Evolutionary conservation across 1,140 invertebrate species (phyloP), one percentile per base, ranked within the genome.

Genomic region (Bactericera cockerelli): DNA sequence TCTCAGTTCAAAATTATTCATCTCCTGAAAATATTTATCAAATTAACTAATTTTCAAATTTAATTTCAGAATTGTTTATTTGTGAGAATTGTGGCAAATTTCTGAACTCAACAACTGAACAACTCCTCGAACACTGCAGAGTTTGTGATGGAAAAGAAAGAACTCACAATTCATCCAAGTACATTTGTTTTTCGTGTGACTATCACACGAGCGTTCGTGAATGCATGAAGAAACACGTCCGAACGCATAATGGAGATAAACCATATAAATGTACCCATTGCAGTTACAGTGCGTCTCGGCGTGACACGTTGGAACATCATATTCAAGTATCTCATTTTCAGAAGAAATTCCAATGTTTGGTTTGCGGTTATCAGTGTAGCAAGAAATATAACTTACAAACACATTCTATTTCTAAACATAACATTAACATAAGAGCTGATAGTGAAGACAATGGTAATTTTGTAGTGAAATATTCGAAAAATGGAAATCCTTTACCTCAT

Each of bases 201-300:
- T 49, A 49, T 49, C 42, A 49, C 22, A 49, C 42, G 3, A n/a
- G 42, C 19, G 42, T 49, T 49, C 42, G 42, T 19, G 42, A 49
- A 49, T 49, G 42, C 19, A 49, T 49, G 42, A 49, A 49, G 42
- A 49, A 49, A 49, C 73, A 74, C 55, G 71, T 73, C 62, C 71
- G 73, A 28, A 73, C 70, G 36, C 73, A 75, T 61, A 74, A 71
- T 0, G 73, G 72, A 0, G 72, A 74, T 56, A 62, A 71, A 0
- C 73, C 73, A 0, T 74, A 70, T 64, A 64, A 60, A 21, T 75
- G 73, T 31, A 70, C 70, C 38, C 28, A 72, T 21, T 75, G 73
- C 31, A 68, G 69, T 14, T 59, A 59, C 22, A 55, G 36, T 24
- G 54, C 39, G 11, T 54, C 58, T 49, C 4, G 42, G 22, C 6